These are phyloP conservation scores for Drosophila erecta DNA, from an alignment of 1,140 invertebrate species.

Conservation along the genomic window DNA sequence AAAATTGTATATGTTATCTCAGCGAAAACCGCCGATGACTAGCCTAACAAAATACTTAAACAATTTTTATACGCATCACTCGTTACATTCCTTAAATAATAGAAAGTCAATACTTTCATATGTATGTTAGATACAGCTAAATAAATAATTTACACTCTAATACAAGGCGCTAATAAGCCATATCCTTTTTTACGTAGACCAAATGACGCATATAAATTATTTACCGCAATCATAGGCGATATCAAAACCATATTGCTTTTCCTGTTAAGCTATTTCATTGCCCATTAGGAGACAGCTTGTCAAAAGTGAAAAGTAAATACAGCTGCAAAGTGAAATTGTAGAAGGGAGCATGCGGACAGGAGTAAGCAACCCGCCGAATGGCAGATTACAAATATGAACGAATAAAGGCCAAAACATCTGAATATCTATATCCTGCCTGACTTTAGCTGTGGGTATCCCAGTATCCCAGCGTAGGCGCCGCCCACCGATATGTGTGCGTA, in stretches of 20 bases:
- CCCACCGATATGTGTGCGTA: slow-evolving; percentile 62
- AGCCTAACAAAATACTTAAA: too few species aligned
- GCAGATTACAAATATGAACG: slow-evolving; percentile 6
- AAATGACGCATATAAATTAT: background rate
- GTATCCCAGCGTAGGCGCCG: slow-evolving; percentile 56
- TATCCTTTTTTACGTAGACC: too few species aligned
- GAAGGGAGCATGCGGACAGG: background rate
- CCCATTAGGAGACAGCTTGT: slow-evolving; percentile 29
- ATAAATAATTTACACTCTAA: too few species aligned
- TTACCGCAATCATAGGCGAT: background rate
- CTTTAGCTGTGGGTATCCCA: background rate
- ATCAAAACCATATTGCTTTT: slow-evolving; percentile 46
- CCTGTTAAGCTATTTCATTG: slow-evolving; percentile 52
- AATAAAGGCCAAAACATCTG: slow-evolving; percentile 9
- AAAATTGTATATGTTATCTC: too few species aligned
- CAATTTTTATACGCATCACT: too few species aligned
- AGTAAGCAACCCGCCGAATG: background rate
- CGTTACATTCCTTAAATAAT: too few species aligned
- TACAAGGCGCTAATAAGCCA: too few species aligned
- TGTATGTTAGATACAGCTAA: too few species aligned
- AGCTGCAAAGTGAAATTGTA: slow-evolving; percentile 45
- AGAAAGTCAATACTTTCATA: too few species aligned
- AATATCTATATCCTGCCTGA: slow-evolving; percentile 20
- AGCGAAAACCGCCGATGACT: too few species aligned
- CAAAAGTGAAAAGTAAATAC: slow-evolving; percentile 57